Evolutionary conservation across 2,888 invertebrate species (phyloP), one percentile per base, ranked within the genome.

Genomic region (Periphyllus acericola): DNA sequence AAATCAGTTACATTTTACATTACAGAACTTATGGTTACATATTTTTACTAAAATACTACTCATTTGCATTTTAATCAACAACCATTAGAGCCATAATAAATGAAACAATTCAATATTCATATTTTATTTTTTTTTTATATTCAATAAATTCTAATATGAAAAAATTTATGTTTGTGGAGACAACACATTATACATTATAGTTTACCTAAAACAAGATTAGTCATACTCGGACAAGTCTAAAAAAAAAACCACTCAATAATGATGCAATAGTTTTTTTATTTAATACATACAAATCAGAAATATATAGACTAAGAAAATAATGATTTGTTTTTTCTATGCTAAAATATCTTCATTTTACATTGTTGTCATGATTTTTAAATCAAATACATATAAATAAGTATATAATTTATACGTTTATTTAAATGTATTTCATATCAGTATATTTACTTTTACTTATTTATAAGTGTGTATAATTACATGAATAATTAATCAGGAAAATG

Each of bases 181-280:
- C 17, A 46, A 14, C 0, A n/a, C 21, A 60, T 25, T 3, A 25
- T 1, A 25, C 17, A 46, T 46, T 14, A 60, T 60, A 60, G 3
- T 25, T 0, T 21, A 60, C 21, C 60, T 0, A 60, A 60, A 60
- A 60, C 21, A 60, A 60, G 6, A 25, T 21, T 0, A 25, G 3
- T 60, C 6, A 25, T 25, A 25, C 21, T 21, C 60, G 71, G 1
- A 11, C 2, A 71, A 17, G 14, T 32, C 32, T 29, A 68, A 71
- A 55, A 19, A 32, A 82, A 72, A 75, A 74, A 75, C 29, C 29
- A 83, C 74, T 83, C 82, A 74, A 83, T 83, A 55, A n/a, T 19
- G 32, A 83, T 83, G 83, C 74, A 60, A 74, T 83, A 74, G 14
- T 81, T 60, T 74, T 82, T 82, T 72, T 46, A 81, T 75, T n/a